phyloP scores from a whole-genome alignment of 2,888 invertebrate species.

The Brenthis ino region DNA sequence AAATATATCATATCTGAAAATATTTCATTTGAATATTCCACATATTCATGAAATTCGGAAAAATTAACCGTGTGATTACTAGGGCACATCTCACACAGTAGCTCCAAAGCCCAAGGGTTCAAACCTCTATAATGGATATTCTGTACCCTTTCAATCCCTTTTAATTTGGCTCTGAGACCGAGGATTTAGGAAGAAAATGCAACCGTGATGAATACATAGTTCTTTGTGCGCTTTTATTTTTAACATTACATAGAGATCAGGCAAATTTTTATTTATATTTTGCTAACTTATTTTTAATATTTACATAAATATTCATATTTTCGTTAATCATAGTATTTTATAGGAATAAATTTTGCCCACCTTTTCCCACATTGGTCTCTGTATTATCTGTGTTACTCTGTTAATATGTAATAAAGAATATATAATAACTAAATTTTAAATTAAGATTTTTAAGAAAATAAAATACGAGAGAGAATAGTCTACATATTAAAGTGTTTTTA shows the following conservation, averaged over 20 bases:
- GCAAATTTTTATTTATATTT: no score
- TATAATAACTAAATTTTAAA: no score
- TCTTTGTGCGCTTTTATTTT: slow-evolving; percentile 4
- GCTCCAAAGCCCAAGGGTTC: slow-evolving; percentile 16
- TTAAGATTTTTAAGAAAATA: no score
- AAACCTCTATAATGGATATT: slow-evolving; percentile 25
- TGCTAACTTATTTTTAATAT: no score
- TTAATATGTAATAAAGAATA: no score
- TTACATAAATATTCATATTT: no score
- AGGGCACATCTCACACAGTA: slow-evolving; percentile 15
- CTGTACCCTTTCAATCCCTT: slow-evolving; percentile 31
- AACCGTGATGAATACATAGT: slow-evolving; percentile 14
- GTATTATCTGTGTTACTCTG: no score
- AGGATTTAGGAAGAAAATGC: slow-evolving; percentile 18
- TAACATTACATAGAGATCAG: neutral
- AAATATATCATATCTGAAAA: neutral
- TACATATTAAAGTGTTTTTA: no score
- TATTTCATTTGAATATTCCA: neutral
- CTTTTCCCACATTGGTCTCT: no score
- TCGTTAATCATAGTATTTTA: no score
- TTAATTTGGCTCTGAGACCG: slow-evolving; percentile 24
- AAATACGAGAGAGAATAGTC: no score
- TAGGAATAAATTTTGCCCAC: no score
- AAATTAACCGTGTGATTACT: neutral
- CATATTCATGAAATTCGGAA: neutral